Percentiles rank a stretch among this genome's conserved stretches.
Conservation (phyloP, 53 echinoderm and acorn worm genomes). For the Holothuria leucospilota region DNA sequence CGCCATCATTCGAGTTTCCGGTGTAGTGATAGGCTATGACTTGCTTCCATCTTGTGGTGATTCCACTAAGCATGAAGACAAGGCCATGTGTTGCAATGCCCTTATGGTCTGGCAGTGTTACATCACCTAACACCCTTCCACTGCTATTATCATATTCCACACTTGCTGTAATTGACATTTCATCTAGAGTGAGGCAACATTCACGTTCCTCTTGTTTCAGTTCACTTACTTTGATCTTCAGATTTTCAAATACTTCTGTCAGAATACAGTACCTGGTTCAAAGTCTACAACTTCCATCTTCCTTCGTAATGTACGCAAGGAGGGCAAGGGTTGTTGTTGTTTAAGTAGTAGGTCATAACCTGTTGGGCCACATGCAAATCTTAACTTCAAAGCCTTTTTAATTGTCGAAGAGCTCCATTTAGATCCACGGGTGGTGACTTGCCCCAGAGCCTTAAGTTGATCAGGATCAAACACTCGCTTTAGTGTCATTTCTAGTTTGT, state of each 20-base stretch:
- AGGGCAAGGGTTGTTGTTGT: constrained; percentile 49
- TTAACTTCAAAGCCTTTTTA: constrained; percentile 48
- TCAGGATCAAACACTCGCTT: neutral
- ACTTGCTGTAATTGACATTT: constrained; percentile 76
- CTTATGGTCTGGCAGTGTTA: constrained; percentile 36
- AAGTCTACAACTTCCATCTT: constrained; percentile 46
- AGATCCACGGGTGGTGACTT: neutral
- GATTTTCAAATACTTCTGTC: constrained; percentile 53
- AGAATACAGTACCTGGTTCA: constrained; percentile 61
- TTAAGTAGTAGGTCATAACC: constrained; percentile 46
- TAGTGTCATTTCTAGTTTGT: neutral
- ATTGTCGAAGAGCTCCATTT: constrained; percentile 48
- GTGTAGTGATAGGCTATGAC: constrained; percentile 43
- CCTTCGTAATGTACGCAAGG: constrained; percentile 53
- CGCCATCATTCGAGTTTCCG: constrained; percentile 25
- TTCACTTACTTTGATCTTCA: constrained; percentile 24
- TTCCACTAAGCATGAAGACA: constrained; percentile 46
- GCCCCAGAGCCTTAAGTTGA: neutral
- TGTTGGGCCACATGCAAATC: constrained; percentile 48
- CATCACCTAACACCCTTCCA: constrained; percentile 47
- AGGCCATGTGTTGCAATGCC: constrained; percentile 47
- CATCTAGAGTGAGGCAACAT: constrained; percentile 78
- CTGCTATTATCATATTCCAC: constrained; percentile 71
- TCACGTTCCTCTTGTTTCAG: constrained; percentile 62
- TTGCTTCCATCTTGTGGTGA: constrained; percentile 62